These are phyloP conservation scores for Lutraria rhynchaena DNA, from an alignment of 1,140 invertebrate species.

Conservation along the genomic window DNA sequence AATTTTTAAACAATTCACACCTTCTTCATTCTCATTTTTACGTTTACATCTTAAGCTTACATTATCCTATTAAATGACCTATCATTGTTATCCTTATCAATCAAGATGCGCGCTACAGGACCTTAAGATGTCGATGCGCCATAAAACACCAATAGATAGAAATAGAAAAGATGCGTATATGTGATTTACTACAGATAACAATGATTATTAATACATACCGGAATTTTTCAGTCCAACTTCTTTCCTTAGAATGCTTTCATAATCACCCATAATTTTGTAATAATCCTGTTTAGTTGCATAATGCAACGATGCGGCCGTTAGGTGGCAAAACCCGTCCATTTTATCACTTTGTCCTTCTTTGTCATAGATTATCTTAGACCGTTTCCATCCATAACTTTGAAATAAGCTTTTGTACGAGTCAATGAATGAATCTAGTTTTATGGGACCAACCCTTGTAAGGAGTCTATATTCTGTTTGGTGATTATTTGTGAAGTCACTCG, in stretches of 20 bases:
- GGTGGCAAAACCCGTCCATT: constrained; percentile 83
- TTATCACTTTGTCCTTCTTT: constrained; percentile 85
- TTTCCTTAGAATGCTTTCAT: constrained; percentile 7
- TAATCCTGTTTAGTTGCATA: constrained; percentile 59
- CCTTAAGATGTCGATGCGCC: too few species aligned
- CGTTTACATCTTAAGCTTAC: too few species aligned
- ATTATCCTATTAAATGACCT: too few species aligned
- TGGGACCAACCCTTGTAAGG: constrained; percentile 92
- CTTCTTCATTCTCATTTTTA: too few species aligned
- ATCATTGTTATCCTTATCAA: too few species aligned
- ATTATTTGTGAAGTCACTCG: constrained; percentile 87
- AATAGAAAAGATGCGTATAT: too few species aligned
- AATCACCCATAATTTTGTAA: constrained; percentile 44
- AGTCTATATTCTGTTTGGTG: constrained; percentile 86
- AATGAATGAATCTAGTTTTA: constrained; percentile 88
- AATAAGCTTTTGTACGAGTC: constrained; percentile 87
- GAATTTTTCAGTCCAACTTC: constrained; percentile 22
- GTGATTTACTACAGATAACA: neutral
- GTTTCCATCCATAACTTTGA: constrained; percentile 86
- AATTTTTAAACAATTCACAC: too few species aligned
- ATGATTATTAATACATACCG: constrained; percentile 10
- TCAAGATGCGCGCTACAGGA: too few species aligned
- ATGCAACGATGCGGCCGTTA: constrained; percentile 71
- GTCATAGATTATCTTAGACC: constrained; percentile 88
- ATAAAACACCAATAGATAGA: too few species aligned